A percentile compares a stretch with the other conserved stretches of the same genome.
phyloP scores from a whole-genome alignment of 2,888 invertebrate species.

The Parnassius glacialis region DNA sequence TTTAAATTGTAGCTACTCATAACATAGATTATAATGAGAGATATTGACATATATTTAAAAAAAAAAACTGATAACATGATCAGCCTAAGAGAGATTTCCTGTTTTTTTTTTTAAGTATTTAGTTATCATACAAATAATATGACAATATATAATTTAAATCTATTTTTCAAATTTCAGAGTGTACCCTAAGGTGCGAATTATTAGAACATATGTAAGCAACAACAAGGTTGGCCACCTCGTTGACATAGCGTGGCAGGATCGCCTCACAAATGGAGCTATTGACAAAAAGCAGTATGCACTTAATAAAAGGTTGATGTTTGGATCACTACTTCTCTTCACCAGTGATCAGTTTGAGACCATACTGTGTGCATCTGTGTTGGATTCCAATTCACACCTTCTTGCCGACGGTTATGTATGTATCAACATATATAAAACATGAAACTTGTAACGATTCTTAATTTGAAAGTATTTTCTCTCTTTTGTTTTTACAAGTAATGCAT shows the following conservation, averaged over 20 bases:
- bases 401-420: slow-evolving; percentile 79
- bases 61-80: no score
- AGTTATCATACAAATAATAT: no score
- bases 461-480: no score
- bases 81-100: no score
- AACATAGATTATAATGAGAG: no score
- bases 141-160: no score
- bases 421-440: slow-evolving; percentile 20
- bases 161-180: slow-evolving; percentile 49
- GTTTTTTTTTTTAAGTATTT: no score
- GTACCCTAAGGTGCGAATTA: slow-evolving; percentile 69
- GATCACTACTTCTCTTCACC: slow-evolving; percentile 87
- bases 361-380: slow-evolving; percentile 85
- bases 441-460: no score
- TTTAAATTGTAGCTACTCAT: no score
- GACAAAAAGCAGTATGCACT: slow-evolving; percentile 47
- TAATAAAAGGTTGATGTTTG: slow-evolving; percentile 83
- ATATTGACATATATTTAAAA: no score
- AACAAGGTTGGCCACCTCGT: slow-evolving; percentile 69
- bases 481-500: no score
- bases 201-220: slow-evolving; percentile 58
- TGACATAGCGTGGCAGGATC: slow-evolving; percentile 60
- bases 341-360: slow-evolving; percentile 84
- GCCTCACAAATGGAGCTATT: slow-evolving; percentile 38
- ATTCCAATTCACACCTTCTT: slow-evolving; percentile 65